Evolutionary conservation across 1,140 invertebrate genomes (phyloP).

Genomic region (Drosophila eugracilis): DNA sequence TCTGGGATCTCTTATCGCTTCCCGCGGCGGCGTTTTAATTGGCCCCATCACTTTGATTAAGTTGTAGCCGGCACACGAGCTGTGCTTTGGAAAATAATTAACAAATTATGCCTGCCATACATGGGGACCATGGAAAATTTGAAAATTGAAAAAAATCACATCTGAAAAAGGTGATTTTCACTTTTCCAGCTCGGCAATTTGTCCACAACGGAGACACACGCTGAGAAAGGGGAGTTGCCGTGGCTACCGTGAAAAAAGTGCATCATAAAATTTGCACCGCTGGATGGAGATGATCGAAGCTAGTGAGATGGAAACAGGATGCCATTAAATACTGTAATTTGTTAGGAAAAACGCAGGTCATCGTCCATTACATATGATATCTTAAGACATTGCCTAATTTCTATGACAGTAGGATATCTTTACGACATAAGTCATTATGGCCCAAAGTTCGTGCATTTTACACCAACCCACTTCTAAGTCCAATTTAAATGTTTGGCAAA

Average conservation of each 20-base stretch:
- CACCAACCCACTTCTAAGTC: neutral
- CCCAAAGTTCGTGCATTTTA: neutral
- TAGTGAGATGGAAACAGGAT: constrained; percentile 32
- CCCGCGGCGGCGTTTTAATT: constrained; percentile 80
- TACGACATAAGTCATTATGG: neutral
- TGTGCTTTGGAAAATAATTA: constrained; percentile 76
- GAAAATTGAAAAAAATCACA: constrained; percentile 65
- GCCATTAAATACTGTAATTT: constrained; percentile 34
- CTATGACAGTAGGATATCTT: neutral
- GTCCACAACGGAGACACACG: neutral
- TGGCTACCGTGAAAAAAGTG: constrained; percentile 17
- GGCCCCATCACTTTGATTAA: constrained; percentile 82
- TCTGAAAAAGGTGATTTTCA: constrained; percentile 61
- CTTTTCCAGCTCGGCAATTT: constrained; percentile 64
- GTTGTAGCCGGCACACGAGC: constrained; percentile 67
- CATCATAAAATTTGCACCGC: constrained; percentile 44
- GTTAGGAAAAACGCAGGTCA: constrained; percentile 24
- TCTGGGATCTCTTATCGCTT: constrained; percentile 52
- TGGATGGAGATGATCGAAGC: constrained; percentile 9
- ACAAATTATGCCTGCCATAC: constrained; percentile 74
- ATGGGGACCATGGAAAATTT: constrained; percentile 67
- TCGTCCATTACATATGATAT: constrained; percentile 9
- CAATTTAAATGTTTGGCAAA: constrained; percentile 18
- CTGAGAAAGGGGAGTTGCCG: constrained; percentile 21
- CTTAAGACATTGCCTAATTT: neutral